Evolutionary conservation across 2,888 invertebrate genomes (phyloP).

Genomic region (Glyphotaelius pellucidus): DNA sequence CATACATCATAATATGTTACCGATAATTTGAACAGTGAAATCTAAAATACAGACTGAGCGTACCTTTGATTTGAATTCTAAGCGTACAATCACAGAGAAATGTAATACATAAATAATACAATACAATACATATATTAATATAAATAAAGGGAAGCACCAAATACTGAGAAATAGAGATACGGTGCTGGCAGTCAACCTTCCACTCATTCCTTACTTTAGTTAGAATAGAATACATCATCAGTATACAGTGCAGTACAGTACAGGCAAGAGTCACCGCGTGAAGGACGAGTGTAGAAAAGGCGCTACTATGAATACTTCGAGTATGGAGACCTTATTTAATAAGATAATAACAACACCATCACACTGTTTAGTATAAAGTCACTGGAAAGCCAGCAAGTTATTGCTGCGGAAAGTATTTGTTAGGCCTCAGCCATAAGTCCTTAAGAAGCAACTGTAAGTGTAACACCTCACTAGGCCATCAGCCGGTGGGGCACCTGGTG

Average conservation of each 20-base stretch:
- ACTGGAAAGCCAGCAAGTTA: conserved; percentile 17
- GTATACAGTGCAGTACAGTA: not conserved
- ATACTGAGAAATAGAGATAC: conserved; percentile 2
- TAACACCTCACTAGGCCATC: conserved; percentile 65
- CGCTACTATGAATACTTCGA: not conserved
- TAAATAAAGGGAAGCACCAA: conserved; percentile 7
- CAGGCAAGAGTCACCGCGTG: not conserved
- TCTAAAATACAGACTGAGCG: not conserved
- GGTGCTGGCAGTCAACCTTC: conserved; percentile 26
- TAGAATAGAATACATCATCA: not conserved
- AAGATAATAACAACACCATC: conserved; percentile 61
- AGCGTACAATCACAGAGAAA: not conserved
- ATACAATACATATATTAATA: conserved; percentile 4
- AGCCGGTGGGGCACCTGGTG: conserved; percentile 55
- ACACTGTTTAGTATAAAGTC: conserved; percentile 50
- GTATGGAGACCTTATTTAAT: conserved; percentile 52
- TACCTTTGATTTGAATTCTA: not conserved
- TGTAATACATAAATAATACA: not conserved
- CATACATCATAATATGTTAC: not conserved
- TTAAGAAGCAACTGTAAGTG: conserved; percentile 66
- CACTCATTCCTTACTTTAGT: not conserved
- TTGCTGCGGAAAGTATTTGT: not conserved
- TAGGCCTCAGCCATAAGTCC: conserved; percentile 61
- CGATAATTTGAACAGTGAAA: not conserved
- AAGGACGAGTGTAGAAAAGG: conserved; percentile 28